Evolutionary conservation across 2,113 vertebrate species (phyloP), one percentile per base, ranked within the genome.

Genomic region (Saccopteryx bilineata): DNA sequence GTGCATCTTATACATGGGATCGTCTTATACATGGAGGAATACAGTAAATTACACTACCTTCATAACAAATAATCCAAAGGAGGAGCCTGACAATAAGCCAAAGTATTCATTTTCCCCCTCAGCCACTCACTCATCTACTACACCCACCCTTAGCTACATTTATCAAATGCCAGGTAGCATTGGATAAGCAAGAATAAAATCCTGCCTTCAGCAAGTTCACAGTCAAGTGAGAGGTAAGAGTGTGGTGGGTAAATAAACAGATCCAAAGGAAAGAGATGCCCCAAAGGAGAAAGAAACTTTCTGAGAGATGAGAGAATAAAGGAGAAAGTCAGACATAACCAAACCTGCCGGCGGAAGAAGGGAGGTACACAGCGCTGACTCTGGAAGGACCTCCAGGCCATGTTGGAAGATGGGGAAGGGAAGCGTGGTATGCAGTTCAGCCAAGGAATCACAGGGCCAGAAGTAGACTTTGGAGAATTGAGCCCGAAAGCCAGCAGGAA

Each of bases 281-380:
- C 10, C 13, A 61, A n/a, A 60, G 19, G n/a, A 66, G 63, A 9
- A 24, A 24, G 4, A 5, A 24, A 75, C 65, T n/a, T 31, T 5
- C 3, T 11, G 19, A 74, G 14, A 33, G 21, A 23, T 13, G 24
- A 17, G 58, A 48, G 50, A 46, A 84, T 3, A 60, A 33, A 79
- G 52, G 31, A 81, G 52, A 93, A 78, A 92, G 81, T 46, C 50
- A 79, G 31, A 87, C 50, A 28, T 8, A 52, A 85, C 9, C 12
- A 54, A 60, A 61, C 10, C 68, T 58, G 39, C 48, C 50, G 26
- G 15, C 17, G 39, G 48, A 39, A 18, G 86, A 63, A 79, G 13
- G 56, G 19, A 18, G 14, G 87, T 15, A 1, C 21, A 33, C 56
- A 56, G 60, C 39, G 18, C 33, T 31, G 5, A 5, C 10, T 1